Percentiles rank a stretch among this genome's conserved stretches.
Conservation (phyloP, 2,797 vertebrate genomes). For the Podarcis siculus region DNA sequence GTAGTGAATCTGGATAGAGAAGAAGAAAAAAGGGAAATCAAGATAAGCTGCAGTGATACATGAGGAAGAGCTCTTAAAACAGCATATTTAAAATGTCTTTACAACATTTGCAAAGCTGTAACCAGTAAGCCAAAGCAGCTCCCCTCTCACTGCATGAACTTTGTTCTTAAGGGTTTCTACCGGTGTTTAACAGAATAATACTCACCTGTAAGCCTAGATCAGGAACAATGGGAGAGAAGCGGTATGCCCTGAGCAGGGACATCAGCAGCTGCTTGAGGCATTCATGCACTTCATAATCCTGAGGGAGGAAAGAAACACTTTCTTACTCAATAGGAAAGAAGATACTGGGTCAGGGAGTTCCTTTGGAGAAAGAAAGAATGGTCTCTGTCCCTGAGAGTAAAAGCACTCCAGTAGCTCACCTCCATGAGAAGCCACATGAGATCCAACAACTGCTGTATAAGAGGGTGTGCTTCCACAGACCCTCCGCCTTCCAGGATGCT, state of each 20-base stretch:
- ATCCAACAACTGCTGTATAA: conserved; percentile 91
- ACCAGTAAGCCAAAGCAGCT: background rate
- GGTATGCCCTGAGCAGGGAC: conserved; percentile 94
- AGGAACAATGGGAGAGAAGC: conserved; percentile 96
- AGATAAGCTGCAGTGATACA: background rate
- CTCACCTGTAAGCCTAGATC: conserved; percentile 94
- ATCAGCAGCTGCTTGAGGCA: conserved; percentile 98
- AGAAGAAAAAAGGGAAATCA: conserved; percentile 33
- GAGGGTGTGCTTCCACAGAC: conserved; percentile 86
- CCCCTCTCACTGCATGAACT: conserved; percentile 12
- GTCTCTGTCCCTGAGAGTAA: background rate
- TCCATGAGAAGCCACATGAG: conserved; percentile 99
- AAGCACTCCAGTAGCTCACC: conserved; percentile 76
- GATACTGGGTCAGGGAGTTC: background rate
- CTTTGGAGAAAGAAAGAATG: background rate
- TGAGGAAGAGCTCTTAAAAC: background rate
- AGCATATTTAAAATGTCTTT: background rate
- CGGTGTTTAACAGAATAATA: conserved; percentile 24
- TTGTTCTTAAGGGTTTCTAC: conserved; percentile 26
- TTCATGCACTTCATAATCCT: conserved; percentile 96
- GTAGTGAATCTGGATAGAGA: conserved; percentile 89
- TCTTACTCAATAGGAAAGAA: background rate
- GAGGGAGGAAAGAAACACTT: conserved; percentile 36
- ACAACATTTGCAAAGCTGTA: background rate
- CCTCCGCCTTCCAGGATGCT: conserved; percentile 88